Evolutionary conservation across 2,797 vertebrate genomes (phyloP), one percentile per base, ranked within the genome.

Genomic region (Sebastes cheni): DNA sequence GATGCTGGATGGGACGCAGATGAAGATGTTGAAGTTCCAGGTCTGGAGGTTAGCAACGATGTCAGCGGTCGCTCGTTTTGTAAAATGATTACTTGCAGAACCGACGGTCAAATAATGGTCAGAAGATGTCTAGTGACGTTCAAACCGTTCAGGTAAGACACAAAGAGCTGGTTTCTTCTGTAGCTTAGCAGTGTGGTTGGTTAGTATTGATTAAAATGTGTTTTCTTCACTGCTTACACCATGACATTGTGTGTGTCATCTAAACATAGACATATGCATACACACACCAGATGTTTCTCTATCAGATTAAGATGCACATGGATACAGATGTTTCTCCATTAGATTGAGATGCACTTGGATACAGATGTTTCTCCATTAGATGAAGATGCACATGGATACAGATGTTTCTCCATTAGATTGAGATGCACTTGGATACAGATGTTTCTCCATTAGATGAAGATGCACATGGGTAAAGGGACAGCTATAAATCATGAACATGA

Each of bases 81-180:
- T 90, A 66, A 93, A 94, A 94, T 95, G 93, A 93, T 92, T 83
- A 77, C 87, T 92, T 96, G 97, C 89, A 95, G 95, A 94, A 95
- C 94, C 87, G 97, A 98, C 94, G 96, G 95, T 90, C 96, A 96
- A 95, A 97, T 97, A 95, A 97, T 98, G 97, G 95, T 98, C 95
- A 97, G 97, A 93, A 97, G 97, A 97, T 98, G 97, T 92, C 96
- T 97, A 86, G 95, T 97, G 84, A 97, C 97, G 94, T 95, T 98
- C 96, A 97, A 97, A 95, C 98, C 97, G 86, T 99, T 99, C 95
- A 97, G 98, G 98, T 99, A 95, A 96, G 97, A 90, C 36, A 82
- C 81, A 77, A 81, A 69, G 69, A 60, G 61, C 60, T 14, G 22
- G 11, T 67, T 66, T 65, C 29, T 8, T 22, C 2, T 56, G 14